A percentile compares a stretch with the other conserved stretches of the same genome.
phyloP scores from a whole-genome alignment of 2,888 invertebrate genomes.

The Erebia ligea region DNA sequence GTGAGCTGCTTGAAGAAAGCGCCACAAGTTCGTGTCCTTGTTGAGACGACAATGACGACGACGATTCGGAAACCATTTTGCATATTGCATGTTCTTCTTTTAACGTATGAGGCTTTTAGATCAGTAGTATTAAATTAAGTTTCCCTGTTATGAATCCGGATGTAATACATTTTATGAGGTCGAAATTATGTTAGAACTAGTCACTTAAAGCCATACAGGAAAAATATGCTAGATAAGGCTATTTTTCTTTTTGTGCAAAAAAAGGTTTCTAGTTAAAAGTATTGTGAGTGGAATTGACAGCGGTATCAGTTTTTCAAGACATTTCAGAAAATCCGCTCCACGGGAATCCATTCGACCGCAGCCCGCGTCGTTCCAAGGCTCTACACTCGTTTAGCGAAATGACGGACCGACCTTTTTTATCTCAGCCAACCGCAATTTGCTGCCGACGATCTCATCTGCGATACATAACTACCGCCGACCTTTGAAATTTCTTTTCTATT shows the following conservation, averaged over 20 bases:
- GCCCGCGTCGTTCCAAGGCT: slow-evolving; percentile 53
- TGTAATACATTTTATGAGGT: too few species aligned
- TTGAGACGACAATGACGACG: too few species aligned
- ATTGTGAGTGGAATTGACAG: slow-evolving; percentile 65
- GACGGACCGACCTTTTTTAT: slow-evolving; percentile 82
- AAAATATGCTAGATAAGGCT: not conserved
- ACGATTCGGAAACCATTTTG: too few species aligned
- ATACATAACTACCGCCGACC: slow-evolving; percentile 53
- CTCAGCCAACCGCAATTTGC: slow-evolving; percentile 79
- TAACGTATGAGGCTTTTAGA: too few species aligned
- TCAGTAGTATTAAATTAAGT: too few species aligned
- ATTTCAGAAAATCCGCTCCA: slow-evolving; percentile 48
- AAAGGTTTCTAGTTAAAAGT: slow-evolving; percentile 48
- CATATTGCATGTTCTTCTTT: too few species aligned
- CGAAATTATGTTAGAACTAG: not conserved
- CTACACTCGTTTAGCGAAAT: slow-evolving; percentile 78
- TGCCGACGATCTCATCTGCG: slow-evolving; percentile 72
- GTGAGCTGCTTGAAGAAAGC: too few species aligned
- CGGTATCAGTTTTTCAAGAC: slow-evolving; percentile 67
- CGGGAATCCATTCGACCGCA: slow-evolving; percentile 60
- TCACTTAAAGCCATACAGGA: not conserved
- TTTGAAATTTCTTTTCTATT: slow-evolving; percentile 25
- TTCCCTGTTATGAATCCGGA: too few species aligned
- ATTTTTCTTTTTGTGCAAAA: slow-evolving; percentile 27
- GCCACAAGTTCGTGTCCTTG: too few species aligned